These are phyloP conservation scores for Corvus moneduloides DNA, from an alignment of 2,113 vertebrate species.

Conservation along the genomic window DNA sequence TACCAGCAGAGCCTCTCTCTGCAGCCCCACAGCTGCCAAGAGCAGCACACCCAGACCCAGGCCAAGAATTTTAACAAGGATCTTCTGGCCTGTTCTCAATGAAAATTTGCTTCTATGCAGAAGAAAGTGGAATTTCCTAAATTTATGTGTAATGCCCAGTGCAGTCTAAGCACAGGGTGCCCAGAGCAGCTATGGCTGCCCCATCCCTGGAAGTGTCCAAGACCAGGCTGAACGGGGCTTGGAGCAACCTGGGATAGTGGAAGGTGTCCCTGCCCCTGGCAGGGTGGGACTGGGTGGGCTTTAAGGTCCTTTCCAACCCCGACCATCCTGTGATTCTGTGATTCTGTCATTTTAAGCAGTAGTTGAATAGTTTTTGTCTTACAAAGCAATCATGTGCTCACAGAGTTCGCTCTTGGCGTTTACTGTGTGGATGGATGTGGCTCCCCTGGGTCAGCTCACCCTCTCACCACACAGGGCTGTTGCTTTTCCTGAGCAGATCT, in stretches of 20 bases:
- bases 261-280: neutral
- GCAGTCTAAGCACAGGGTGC: neutral
- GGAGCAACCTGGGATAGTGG: neutral
- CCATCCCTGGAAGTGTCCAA: neutral
- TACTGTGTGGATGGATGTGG: too few relatives aligned
- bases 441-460: neutral
- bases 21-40: constrained; percentile 35
- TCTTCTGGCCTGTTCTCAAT: constrained; percentile 45
- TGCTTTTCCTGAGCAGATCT: neutral
- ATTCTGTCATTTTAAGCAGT: neutral
- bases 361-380: neutral
- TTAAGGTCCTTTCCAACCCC: neutral
- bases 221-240: neutral
- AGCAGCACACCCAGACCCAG: neutral
- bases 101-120: constrained; percentile 17
- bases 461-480: neutral
- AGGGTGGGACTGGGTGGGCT: neutral
- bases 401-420: neutral
- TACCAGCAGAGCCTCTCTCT: constrained; percentile 40
- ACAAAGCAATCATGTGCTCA: neutral
- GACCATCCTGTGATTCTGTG: neutral
- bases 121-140: constrained; percentile 33
- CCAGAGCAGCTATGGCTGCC: neutral
- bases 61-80: constrained; percentile 56
- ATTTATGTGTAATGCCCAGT: neutral